Base-by-base conservation (phyloP, 1,140 invertebrate genomes). In the Antheraea mylitta region DNA sequence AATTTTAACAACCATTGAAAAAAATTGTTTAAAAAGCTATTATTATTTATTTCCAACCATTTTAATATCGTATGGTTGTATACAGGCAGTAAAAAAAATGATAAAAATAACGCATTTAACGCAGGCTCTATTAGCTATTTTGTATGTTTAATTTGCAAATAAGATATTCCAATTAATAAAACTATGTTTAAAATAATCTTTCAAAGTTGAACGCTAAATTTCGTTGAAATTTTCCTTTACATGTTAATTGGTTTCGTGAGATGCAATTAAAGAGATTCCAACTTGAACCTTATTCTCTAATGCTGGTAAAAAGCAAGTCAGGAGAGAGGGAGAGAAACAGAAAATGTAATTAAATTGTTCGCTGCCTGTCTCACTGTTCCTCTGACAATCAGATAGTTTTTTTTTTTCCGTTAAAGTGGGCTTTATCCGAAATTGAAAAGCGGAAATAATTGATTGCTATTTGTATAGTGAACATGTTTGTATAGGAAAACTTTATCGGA, bases 261-360 rank as follows among this genome's bases (percentile, higher is more conserved):
- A 53, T 53, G 11, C 45, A 53, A 53, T 53, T 53, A 53, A 53
- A 16, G 45, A 16, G 45, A 13, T 53, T 53, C 45, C 16, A 53
- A 53, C 45, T 53, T 53, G 45, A 53, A 16, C 45, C 11, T 0
- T 53, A 53, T 53, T 53, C 45, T 53, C 7, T 53, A 53, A 53
- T 53, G 9, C 11, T 13, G 45, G 45, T 53, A 53, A 53, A 53
- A n/a, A 53, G 45, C 45, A 53, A 53, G 45, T 16, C 45, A 13
- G 11, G 45, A 16, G 45, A n/a, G 13, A 53, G 45, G 45, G 45
- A 53, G 45, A n/a, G 11, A 42, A 42, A 42, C 11, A 53, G 45
- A 13, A 53, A 53, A 53, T 53, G 45, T 53, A 53, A 53, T 53
- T 53, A 53, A 53, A 53, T 53, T 53, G 45, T 53, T 53, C 45